Evolutionary conservation across 2,888 invertebrate species (phyloP).

Genomic region (Erebia ligea): DNA sequence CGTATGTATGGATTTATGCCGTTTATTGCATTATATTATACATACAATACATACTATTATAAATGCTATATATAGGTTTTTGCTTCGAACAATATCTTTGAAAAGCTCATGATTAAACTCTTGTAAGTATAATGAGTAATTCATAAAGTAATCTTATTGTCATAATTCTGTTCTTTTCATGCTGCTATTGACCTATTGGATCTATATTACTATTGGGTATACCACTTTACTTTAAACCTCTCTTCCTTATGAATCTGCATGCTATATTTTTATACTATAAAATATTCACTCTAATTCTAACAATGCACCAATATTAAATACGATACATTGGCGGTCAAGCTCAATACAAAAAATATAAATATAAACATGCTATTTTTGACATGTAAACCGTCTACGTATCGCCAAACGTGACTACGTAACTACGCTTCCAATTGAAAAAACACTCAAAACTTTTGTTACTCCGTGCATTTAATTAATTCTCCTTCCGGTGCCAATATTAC

Average conservation of each 20-base stretch:
- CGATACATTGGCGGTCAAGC: slow-evolving; percentile 77
- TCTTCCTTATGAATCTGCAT: slow-evolving; percentile 58
- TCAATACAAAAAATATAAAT: slow-evolving; percentile 79
- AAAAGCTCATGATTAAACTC: background rate
- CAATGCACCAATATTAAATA: slow-evolving; percentile 75
- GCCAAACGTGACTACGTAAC: slow-evolving; percentile 43
- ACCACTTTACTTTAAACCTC: slow-evolving; percentile 53
- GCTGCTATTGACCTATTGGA: slow-evolving; percentile 78
- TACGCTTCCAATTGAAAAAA: slow-evolving; percentile 68
- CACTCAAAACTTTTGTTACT: slow-evolving; percentile 52
- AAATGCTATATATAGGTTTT: background rate
- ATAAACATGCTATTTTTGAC: slow-evolving; percentile 78
- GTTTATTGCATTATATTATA: background rate
- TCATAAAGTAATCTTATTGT: slow-evolving; percentile 65
- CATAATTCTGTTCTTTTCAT: slow-evolving; percentile 75
- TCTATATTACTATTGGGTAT: slow-evolving; percentile 78
- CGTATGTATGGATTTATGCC: background rate
- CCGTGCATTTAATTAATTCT: slow-evolving; percentile 44
- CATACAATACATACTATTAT: background rate
- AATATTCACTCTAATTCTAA: slow-evolving; percentile 48
- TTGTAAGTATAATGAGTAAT: background rate
- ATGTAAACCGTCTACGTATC: slow-evolving; percentile 53
- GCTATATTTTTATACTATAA: slow-evolving; percentile 50
- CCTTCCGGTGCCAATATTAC: slow-evolving; percentile 52
- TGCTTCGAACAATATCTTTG: background rate